phyloP scores from a whole-genome alignment of 2,113 vertebrate genomes.

The Piprites chloris region DNA sequence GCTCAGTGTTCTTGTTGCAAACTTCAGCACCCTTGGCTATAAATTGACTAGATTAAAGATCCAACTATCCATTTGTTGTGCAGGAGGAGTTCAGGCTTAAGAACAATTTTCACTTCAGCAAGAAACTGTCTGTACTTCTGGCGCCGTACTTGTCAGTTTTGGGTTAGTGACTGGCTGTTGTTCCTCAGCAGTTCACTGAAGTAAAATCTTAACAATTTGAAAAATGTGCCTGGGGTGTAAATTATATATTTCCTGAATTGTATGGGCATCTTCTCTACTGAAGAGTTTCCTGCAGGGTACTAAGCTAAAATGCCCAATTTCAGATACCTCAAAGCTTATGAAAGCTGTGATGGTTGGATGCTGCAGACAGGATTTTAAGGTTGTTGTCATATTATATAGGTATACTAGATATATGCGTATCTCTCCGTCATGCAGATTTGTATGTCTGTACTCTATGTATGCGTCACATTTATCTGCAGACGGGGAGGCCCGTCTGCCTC shows the following conservation, averaged over 20 bases:
- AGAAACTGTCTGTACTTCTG: background rate
- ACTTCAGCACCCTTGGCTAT: background rate
- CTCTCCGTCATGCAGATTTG: accelerated
- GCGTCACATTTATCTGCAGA: accelerated
- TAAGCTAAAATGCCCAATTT: background rate
- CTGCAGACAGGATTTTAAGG: background rate
- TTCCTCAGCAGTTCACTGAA: background rate
- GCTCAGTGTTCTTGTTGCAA: background rate
- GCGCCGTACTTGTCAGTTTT: background rate
- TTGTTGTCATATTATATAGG: too few species aligned
- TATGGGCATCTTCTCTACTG: background rate
- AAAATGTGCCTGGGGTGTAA: accelerated
- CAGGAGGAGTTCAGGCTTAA: background rate
- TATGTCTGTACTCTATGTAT: accelerated
- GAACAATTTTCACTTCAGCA: background rate
- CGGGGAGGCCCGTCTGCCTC: background rate
- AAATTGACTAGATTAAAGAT: background rate
- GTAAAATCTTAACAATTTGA: background rate
- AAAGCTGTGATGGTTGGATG: background rate
- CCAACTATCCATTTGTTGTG: background rate
- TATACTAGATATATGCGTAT: too few species aligned
- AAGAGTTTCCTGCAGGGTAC: background rate
- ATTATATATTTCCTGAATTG: background rate
- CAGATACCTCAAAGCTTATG: background rate
- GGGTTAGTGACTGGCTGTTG: background rate